Evolutionary conservation across 2,797 vertebrate genomes (phyloP).

Genomic region (Chiroxiphia lanceolata): DNA sequence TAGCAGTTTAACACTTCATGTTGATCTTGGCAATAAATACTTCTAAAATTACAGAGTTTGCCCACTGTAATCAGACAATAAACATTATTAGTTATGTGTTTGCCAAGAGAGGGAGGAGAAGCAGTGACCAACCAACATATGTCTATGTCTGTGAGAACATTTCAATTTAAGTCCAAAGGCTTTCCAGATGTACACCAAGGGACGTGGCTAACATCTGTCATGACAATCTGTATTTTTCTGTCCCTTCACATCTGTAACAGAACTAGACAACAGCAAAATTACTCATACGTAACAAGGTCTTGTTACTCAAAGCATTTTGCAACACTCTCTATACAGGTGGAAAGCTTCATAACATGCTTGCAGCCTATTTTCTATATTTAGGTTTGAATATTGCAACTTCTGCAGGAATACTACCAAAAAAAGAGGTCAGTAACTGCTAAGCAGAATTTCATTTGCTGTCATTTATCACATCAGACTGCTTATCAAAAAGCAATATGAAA

Average conservation of each 20-base stretch:
- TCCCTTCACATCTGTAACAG: background rate
- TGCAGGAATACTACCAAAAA: background rate
- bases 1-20: background rate
- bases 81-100: background rate
- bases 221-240: background rate
- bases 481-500: slow-evolving; percentile 20
- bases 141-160: background rate
- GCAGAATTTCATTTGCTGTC: slow-evolving; percentile 26
- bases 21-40: background rate
- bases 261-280: background rate
- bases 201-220: background rate
- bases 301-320: background rate
- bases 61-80: background rate
- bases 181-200: background rate
- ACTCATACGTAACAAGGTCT: background rate
- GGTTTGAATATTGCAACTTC: background rate
- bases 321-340: background rate
- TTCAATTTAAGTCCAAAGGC: background rate
- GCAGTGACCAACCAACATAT: background rate
- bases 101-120: background rate
- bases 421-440: slow-evolving; percentile 5
- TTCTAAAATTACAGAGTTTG: background rate
- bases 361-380: background rate
- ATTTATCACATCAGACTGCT: background rate
- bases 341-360: background rate